Percentiles rank a stretch among this genome's conserved stretches.
Evolutionary conservation across 2,797 vertebrate genomes (phyloP).

Genomic region (Simalia tracyae): DNA sequence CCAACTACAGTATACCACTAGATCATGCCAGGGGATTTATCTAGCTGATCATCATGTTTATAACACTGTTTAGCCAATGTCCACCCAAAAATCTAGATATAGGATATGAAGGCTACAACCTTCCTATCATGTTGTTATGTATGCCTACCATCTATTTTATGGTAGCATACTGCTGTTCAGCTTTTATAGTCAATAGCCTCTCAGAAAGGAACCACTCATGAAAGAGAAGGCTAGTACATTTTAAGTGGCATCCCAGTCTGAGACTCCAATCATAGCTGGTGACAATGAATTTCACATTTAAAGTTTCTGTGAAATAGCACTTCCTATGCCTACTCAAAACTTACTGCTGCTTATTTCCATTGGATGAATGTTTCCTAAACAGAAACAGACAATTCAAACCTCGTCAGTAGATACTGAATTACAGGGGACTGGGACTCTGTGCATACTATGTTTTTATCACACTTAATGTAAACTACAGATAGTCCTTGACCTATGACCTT

Average conservation of each 20-base stretch:
- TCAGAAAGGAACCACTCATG: background rate
- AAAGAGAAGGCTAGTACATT: background rate
- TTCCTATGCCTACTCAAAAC: background rate
- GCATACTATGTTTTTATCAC: background rate
- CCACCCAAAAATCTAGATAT: background rate
- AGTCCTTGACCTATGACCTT: background rate
- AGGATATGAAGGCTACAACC: background rate
- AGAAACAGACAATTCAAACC: background rate
- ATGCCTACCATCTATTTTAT: background rate
- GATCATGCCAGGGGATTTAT: background rate
- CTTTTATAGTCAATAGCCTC: background rate
- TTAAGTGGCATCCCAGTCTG: background rate
- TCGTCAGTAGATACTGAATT: background rate
- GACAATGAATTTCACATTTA: background rate
- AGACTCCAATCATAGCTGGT: background rate
- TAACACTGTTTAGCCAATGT: background rate
- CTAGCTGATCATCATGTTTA: background rate
- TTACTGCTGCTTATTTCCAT: background rate
- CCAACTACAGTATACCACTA: background rate
- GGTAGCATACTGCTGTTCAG: background rate
- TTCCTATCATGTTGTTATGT: background rate
- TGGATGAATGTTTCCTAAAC: background rate
- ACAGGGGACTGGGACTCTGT: background rate
- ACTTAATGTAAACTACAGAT: background rate
- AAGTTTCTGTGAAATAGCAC: background rate